Evolutionary conservation across 1,140 invertebrate genomes (phyloP).

Genomic region (Saccostrea echinata): DNA sequence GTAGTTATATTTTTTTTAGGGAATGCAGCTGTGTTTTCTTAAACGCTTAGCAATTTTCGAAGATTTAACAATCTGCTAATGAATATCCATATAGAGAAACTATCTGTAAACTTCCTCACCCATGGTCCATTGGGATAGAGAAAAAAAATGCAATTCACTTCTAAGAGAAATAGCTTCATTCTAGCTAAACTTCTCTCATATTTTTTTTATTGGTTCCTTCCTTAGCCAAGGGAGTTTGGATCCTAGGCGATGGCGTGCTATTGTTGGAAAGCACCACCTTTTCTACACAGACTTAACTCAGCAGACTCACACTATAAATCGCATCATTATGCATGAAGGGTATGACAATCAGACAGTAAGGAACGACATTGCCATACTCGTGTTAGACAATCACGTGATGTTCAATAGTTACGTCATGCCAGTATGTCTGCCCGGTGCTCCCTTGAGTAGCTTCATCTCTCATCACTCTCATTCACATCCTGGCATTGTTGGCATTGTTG

Average conservation of each 20-base stretch:
- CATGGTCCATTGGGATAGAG: too few relatives aligned
- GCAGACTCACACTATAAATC: conserved; percentile 52
- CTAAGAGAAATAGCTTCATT: too few relatives aligned
- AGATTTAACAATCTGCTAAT: too few relatives aligned
- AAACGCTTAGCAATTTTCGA: too few relatives aligned
- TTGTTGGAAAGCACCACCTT: conserved; percentile 81
- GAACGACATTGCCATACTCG: conserved; percentile 86
- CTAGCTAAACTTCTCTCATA: too few relatives aligned
- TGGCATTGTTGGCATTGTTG: conserved; percentile 48
- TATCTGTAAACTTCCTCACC: too few relatives aligned
- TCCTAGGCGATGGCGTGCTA: conserved; percentile 74
- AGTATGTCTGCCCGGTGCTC: conserved; percentile 83
- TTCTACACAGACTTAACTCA: conserved; percentile 58
- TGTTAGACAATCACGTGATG: conserved; percentile 79
- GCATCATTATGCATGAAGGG: conserved; percentile 64
- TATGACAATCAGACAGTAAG: conserved; percentile 70
- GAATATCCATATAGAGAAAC: too few relatives aligned
- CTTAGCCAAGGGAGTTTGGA: conserved; percentile 57
- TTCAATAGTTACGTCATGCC: conserved; percentile 82
- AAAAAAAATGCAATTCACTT: too few relatives aligned
- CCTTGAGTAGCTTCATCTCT: conserved; percentile 54
- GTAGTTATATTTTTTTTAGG: too few relatives aligned
- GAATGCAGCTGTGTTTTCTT: background rate
- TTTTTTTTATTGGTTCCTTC: background rate
- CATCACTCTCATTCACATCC: conserved; percentile 2